These are phyloP conservation scores for Limnephilus marmoratus DNA, from an alignment of 2,888 invertebrate species.

Conservation along the genomic window DNA sequence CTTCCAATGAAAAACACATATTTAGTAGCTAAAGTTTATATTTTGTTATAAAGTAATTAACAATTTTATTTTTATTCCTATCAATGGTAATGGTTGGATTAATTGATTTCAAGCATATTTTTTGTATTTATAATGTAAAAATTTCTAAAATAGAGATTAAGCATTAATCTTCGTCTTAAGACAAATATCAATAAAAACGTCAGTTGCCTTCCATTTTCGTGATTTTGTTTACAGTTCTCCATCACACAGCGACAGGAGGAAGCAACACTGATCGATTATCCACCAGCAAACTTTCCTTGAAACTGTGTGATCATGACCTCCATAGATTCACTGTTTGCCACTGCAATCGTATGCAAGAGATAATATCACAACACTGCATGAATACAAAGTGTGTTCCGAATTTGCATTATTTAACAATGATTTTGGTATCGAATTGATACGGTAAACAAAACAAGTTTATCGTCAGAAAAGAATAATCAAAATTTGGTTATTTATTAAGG, in stretches of 20 bases:
- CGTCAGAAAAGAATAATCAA: background rate
- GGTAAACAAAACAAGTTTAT: background rate
- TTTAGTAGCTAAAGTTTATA: too few relatives aligned
- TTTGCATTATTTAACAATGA: background rate
- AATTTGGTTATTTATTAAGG: background rate
- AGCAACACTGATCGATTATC: background rate
- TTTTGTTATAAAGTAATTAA: too few relatives aligned
- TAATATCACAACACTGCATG: background rate
- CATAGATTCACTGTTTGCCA: background rate
- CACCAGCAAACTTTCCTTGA: background rate
- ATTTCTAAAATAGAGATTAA: too few relatives aligned
- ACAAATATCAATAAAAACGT: background rate
- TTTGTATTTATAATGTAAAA: too few relatives aligned
- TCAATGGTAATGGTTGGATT: too few relatives aligned
- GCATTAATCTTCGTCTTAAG: too few relatives aligned
- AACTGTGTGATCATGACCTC: slow-evolving; percentile 27
- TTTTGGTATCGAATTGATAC: background rate
- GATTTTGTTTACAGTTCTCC: background rate
- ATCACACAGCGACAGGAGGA: background rate
- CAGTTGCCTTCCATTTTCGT: background rate
- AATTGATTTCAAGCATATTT: too few relatives aligned
- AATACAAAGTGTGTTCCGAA: background rate
- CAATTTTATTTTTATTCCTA: too few relatives aligned
- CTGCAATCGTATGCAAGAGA: background rate
- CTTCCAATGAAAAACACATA: too few relatives aligned